A percentile compares a stretch with the other conserved stretches of the same genome.
Evolutionary conservation across 2,888 invertebrate species (phyloP).

Genomic region (Drosophila demipolita): DNA sequence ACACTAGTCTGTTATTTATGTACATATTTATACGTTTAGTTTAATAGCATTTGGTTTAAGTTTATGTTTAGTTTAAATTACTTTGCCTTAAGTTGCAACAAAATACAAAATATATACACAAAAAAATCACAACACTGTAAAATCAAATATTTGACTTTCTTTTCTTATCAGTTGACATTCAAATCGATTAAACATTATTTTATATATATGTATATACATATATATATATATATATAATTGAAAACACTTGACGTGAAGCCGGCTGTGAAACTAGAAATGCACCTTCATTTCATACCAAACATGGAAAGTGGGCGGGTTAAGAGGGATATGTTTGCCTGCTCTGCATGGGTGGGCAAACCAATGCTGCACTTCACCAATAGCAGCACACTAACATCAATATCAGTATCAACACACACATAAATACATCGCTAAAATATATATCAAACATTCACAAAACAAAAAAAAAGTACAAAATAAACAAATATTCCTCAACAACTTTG

Average conservation of each 20-base stretch:
- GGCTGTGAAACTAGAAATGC: conserved; percentile 33
- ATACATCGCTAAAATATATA: conserved; percentile 36
- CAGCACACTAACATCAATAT: conserved; percentile 41
- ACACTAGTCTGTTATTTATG: conserved; percentile 81
- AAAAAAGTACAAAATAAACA: conserved; percentile 4
- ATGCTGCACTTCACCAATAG: conserved; percentile 42
- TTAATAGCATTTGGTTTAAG: conserved; percentile 57
- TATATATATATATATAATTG: neutral
- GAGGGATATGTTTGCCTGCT: conserved; percentile 80
- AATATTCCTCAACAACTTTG: conserved; percentile 64
- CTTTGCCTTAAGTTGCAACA: conserved; percentile 78
- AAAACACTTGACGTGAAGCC: neutral
- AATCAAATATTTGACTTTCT: conserved; percentile 48
- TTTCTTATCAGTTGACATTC: conserved; percentile 26
- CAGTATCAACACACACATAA: conserved; percentile 43
- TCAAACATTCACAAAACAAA: conserved; percentile 12
- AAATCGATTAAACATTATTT: neutral
- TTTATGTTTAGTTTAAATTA: conserved; percentile 73
- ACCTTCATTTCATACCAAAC: conserved; percentile 66
- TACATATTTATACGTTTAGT: conserved; percentile 68
- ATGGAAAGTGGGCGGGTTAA: conserved; percentile 83
- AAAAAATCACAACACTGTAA: conserved; percentile 39
- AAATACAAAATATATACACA: conserved; percentile 48
- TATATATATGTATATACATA: neutral
- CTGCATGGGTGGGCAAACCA: conserved; percentile 59